These are phyloP conservation scores for Helleia helle DNA, from an alignment of 2,888 invertebrate genomes.

Conservation along the genomic window DNA sequence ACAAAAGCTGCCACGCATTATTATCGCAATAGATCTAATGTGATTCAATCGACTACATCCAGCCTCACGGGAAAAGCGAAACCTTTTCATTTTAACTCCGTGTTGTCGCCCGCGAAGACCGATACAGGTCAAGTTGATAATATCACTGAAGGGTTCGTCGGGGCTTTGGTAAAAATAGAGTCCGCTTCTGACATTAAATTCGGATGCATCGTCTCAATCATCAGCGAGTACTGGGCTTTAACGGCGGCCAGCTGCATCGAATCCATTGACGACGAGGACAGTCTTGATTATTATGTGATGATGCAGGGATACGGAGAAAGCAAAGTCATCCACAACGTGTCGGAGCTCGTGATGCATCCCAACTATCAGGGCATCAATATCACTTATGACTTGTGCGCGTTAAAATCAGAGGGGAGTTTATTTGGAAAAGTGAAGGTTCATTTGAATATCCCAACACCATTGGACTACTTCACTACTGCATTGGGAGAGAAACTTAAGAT, in stretches of 20 bases:
- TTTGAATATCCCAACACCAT: slow-evolving; percentile 27
- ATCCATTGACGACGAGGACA: slow-evolving; percentile 46
- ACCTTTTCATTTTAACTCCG: background rate
- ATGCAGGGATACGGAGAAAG: slow-evolving; percentile 30
- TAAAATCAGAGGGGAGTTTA: slow-evolving; percentile 33
- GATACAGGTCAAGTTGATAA: slow-evolving; percentile 29
- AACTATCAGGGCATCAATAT: slow-evolving; percentile 32
- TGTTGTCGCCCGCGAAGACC: slow-evolving; percentile 12
- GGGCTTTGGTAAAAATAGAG: slow-evolving; percentile 43
- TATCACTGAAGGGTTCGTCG: slow-evolving; percentile 24
- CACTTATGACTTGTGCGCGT: slow-evolving; percentile 39
- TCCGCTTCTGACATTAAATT: slow-evolving; percentile 38
- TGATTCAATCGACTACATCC: background rate
- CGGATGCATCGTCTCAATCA: slow-evolving; percentile 47
- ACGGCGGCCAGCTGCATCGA: slow-evolving; percentile 58
- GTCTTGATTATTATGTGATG: slow-evolving; percentile 47
- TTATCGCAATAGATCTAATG: slow-evolving; percentile 23
- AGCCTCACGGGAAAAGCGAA: background rate
- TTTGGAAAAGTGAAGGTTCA: slow-evolving; percentile 9
- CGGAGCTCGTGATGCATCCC: slow-evolving; percentile 44
- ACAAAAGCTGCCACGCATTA: slow-evolving; percentile 35
- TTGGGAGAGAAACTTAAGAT: slow-evolving; percentile 41
- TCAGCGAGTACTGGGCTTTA: slow-evolving; percentile 40
- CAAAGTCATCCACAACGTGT: slow-evolving; percentile 29
- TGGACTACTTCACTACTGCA: slow-evolving; percentile 40